Evolutionary conservation across 2,888 invertebrate genomes (phyloP).

Genomic region (Trypoxylon attenuatum): DNA sequence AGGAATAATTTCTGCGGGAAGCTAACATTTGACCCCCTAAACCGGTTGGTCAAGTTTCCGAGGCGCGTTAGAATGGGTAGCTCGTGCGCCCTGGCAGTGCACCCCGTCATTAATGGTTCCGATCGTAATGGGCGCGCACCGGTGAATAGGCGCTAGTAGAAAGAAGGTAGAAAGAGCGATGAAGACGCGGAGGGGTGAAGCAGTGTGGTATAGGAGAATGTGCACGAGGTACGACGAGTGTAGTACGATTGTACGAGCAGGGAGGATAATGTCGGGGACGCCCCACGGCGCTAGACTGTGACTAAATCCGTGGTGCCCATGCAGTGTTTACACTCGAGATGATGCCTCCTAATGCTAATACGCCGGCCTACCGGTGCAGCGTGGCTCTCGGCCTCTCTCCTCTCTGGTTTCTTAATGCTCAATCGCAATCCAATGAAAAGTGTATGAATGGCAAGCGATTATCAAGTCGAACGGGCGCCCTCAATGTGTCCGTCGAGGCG

Average conservation of each 20-base stretch:
- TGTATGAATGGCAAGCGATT: constrained; percentile 73
- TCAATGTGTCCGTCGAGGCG: constrained; percentile 75
- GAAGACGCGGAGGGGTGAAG: not conserved
- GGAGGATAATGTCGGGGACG: constrained; percentile 54
- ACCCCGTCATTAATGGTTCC: not conserved
- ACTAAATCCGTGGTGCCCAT: constrained; percentile 73
- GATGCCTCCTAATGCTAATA: constrained; percentile 75
- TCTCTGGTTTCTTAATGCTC: constrained; percentile 71
- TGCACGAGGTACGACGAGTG: not conserved
- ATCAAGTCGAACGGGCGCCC: constrained; percentile 74
- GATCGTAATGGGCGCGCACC: constrained; percentile 6
- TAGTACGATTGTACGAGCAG: not conserved
- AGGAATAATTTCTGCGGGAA: too few relatives aligned
- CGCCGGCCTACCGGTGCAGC: constrained; percentile 64
- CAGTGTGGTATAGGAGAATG: not conserved
- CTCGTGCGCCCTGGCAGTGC: not conserved
- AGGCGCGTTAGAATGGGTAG: not conserved
- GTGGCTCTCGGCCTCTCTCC: constrained; percentile 35
- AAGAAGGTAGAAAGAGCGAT: constrained; percentile 7
- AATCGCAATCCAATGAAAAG: constrained; percentile 75
- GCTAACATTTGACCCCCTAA: too few relatives aligned
- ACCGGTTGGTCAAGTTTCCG: too few relatives aligned
- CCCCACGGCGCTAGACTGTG: constrained; percentile 72
- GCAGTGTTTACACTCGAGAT: constrained; percentile 75
- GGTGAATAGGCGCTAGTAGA: constrained; percentile 6